phyloP scores from a whole-genome alignment of 2,888 invertebrate genomes.

The Neoascia interrupta region DNA sequence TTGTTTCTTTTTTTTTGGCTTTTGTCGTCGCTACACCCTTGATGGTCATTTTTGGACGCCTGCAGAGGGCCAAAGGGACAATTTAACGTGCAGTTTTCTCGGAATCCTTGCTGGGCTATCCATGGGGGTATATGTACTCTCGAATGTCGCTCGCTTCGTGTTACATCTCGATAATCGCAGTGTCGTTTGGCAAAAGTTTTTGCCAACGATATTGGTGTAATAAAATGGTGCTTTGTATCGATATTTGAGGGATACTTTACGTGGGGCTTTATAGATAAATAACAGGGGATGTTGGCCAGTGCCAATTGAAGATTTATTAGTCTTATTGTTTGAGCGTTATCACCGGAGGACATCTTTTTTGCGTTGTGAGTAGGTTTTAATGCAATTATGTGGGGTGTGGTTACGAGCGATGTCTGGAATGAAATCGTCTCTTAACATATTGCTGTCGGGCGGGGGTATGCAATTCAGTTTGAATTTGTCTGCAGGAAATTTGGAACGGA shows the following conservation, averaged over 20 bases:
- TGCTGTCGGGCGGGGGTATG: constrained; percentile 9
- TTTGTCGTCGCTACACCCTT: not conserved
- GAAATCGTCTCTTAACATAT: too few relatives aligned
- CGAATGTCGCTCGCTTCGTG: not conserved
- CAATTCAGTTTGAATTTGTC: constrained; percentile 1
- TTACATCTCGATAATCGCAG: constrained; percentile 53
- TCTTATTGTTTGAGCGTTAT: constrained; percentile 47
- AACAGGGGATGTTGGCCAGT: constrained; percentile 44
- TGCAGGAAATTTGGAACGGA: too few relatives aligned
- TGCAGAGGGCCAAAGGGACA: constrained; percentile 44
- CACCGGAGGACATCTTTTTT: constrained; percentile 8
- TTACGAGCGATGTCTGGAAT: too few relatives aligned
- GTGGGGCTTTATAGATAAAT: constrained; percentile 36
- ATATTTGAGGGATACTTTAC: constrained; percentile 64
- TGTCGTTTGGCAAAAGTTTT: constrained; percentile 60
- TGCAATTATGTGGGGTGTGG: constrained; percentile 7
- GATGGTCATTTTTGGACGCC: constrained; percentile 60
- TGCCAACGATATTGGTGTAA: constrained; percentile 59
- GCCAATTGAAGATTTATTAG: constrained; percentile 64
- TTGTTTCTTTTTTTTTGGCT: constrained; percentile 13
- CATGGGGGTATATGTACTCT: not conserved
- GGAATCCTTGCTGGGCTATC: constrained; percentile 10
- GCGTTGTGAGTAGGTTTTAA: constrained; percentile 11
- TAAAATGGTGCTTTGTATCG: constrained; percentile 66
- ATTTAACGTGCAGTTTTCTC: constrained; percentile 55